Conservation (phyloP, 2,113 vertebrate species). For the Megalops atlanticus region DNA sequence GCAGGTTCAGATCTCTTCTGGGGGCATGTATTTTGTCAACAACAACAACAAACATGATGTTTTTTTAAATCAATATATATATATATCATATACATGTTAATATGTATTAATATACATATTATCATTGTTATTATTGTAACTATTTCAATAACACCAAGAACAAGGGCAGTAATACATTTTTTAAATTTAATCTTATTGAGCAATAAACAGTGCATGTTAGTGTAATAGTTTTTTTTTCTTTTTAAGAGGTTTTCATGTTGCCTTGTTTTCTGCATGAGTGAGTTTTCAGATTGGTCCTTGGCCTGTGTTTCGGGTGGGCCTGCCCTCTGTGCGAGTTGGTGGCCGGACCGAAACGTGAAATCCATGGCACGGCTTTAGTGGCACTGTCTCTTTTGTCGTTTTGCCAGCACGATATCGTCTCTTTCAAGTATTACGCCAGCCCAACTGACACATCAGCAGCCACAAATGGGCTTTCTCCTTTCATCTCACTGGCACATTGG, state of each 20-base stretch:
- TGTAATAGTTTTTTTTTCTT: too few species aligned
- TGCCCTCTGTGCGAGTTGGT: constrained; percentile 51
- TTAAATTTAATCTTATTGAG: too few species aligned
- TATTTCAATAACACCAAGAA: too few species aligned
- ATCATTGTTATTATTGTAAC: too few species aligned
- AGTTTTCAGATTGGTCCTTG: neutral
- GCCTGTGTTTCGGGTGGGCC: constrained; percentile 29
- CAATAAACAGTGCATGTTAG: too few species aligned
- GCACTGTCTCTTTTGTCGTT: constrained; percentile 47
- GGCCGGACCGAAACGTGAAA: constrained; percentile 61
- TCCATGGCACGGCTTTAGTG: constrained; percentile 49
- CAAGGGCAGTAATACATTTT: too few species aligned
- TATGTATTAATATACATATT: too few species aligned
- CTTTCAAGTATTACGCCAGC: constrained; percentile 44
- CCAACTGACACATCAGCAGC: constrained; percentile 39
- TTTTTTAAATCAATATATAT: too few species aligned
- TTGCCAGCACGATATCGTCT: constrained; percentile 54
- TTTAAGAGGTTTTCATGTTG: neutral
- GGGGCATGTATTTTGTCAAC: too few species aligned
- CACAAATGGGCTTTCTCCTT: constrained; percentile 4
- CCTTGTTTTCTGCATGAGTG: neutral
- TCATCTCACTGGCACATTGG: constrained; percentile 29
- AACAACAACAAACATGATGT: too few species aligned
- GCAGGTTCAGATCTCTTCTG: too few species aligned
- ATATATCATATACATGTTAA: too few species aligned